phyloP scores from a whole-genome alignment of 1,140 invertebrate species.

The Leptinotarsa texana region DNA sequence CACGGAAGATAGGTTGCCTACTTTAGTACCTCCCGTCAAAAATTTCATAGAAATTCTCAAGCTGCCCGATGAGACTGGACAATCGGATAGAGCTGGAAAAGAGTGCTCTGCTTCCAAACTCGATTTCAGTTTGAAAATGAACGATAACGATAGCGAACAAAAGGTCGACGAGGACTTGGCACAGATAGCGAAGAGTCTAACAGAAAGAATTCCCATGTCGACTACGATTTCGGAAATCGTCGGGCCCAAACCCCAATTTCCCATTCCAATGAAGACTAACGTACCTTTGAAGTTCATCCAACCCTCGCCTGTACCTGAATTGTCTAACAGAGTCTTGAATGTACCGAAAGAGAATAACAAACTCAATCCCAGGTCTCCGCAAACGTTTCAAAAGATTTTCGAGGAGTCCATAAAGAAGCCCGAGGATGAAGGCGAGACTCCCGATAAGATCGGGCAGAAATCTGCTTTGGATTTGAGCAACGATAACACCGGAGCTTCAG shows the following conservation, averaged over 20 bases:
- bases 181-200: constrained; percentile 40
- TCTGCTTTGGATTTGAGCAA: constrained; percentile 23
- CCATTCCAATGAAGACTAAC: constrained; percentile 38
- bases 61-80: constrained; percentile 55
- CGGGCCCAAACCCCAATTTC: constrained; percentile 37
- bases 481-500: not conserved
- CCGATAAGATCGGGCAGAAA: constrained; percentile 25
- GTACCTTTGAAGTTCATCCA: constrained; percentile 31
- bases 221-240: constrained; percentile 38
- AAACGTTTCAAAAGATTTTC: constrained; percentile 54
- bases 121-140: constrained; percentile 32
- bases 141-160: constrained; percentile 41
- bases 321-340: constrained; percentile 29
- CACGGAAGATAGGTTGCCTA: constrained; percentile 36
- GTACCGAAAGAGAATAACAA: constrained; percentile 22
- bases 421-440: not conserved
- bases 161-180: constrained; percentile 40
- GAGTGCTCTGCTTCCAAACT: constrained; percentile 10
- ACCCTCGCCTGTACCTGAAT: constrained; percentile 34
- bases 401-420: constrained; percentile 52
- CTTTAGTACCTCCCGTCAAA: constrained; percentile 59
- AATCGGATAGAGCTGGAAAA: constrained; percentile 21
- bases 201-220: constrained; percentile 40
- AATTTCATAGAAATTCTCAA: constrained; percentile 66
- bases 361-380: constrained; percentile 36